Evolutionary conservation across 2,888 invertebrate genomes (phyloP).

Genomic region (Pyrrhia umbra): DNA sequence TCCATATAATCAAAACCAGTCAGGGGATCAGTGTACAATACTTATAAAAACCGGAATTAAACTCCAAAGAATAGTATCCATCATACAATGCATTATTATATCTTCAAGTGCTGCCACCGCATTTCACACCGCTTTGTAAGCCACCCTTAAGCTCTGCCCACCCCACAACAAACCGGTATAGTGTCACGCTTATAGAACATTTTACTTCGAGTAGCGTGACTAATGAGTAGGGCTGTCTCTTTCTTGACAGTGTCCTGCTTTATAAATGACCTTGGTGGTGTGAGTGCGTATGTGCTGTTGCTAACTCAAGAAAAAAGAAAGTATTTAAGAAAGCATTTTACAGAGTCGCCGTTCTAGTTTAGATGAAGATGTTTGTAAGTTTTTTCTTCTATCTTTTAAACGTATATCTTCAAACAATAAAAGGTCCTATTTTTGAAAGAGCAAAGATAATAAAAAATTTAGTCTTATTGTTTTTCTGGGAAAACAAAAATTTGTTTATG

Average conservation of each 20-base stretch:
- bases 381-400: too few species aligned
- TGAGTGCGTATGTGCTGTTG: background rate
- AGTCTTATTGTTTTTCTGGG: too few species aligned
- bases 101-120: slow-evolving; percentile 55
- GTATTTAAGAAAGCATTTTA: too few species aligned
- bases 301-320: slow-evolving; percentile 1
- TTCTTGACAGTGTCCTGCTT: background rate
- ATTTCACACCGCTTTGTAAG: slow-evolving; percentile 56
- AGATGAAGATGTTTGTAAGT: too few species aligned
- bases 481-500: too few species aligned
- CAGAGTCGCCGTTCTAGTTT: too few species aligned
- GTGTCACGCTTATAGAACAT: slow-evolving; percentile 56
- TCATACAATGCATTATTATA: slow-evolving; percentile 51
- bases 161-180: slow-evolving; percentile 51
- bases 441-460: too few species aligned
- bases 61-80: slow-evolving; percentile 11
- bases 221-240: slow-evolving; percentile 55
- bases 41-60: slow-evolving; percentile 12
- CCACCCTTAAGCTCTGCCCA: slow-evolving; percentile 49
- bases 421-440: too few species aligned
- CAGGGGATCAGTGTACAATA: background rate
- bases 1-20: slow-evolving; percentile 10
- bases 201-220: slow-evolving; percentile 58
- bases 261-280: background rate
- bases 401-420: too few species aligned